Evolutionary conservation across 1,140 invertebrate species (phyloP).

Genomic region (Ips typographus): DNA sequence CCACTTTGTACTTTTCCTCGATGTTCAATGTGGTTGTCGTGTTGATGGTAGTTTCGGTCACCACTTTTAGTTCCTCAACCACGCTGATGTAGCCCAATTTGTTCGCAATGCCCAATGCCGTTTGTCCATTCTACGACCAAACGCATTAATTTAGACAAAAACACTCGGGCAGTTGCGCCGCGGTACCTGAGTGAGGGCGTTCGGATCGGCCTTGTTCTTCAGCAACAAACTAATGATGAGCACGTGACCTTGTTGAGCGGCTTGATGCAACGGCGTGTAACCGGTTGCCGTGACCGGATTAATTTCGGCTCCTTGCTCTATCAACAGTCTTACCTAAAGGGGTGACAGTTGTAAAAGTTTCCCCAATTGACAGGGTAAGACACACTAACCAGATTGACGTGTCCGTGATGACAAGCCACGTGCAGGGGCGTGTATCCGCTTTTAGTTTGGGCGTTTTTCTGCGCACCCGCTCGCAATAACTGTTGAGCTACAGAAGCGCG

Average conservation of each 20-base stretch:
- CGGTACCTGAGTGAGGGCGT: slow-evolving; percentile 84
- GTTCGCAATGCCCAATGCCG: slow-evolving; percentile 93
- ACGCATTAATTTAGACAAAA: neutral
- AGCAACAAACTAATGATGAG: slow-evolving; percentile 92
- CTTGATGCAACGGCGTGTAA: slow-evolving; percentile 98
- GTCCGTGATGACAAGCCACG: slow-evolving; percentile 96
- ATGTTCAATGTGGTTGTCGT: slow-evolving; percentile 70
- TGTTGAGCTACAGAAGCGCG: slow-evolving; percentile 83
- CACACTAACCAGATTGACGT: slow-evolving; percentile 82
- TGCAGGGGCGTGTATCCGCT: slow-evolving; percentile 97
- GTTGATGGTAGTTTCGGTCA: slow-evolving; percentile 88
- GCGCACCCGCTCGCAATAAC: slow-evolving; percentile 78
- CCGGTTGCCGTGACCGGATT: slow-evolving; percentile 74
- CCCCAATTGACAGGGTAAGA: neutral
- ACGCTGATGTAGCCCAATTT: slow-evolving; percentile 97
- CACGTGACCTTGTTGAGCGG: slow-evolving; percentile 96
- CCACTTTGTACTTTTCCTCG: slow-evolving; percentile 95
- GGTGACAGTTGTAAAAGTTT: neutral
- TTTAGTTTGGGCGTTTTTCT: slow-evolving; percentile 81
- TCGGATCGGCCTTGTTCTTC: slow-evolving; percentile 93
- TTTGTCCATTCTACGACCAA: slow-evolving; percentile 83
- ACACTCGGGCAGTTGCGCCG: neutral
- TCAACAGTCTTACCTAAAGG: slow-evolving; percentile 66
- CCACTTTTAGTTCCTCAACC: slow-evolving; percentile 93
- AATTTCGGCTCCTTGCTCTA: slow-evolving; percentile 78